Conservation (phyloP, 2,888 invertebrate species). For the Nasonia oneida region DNA sequence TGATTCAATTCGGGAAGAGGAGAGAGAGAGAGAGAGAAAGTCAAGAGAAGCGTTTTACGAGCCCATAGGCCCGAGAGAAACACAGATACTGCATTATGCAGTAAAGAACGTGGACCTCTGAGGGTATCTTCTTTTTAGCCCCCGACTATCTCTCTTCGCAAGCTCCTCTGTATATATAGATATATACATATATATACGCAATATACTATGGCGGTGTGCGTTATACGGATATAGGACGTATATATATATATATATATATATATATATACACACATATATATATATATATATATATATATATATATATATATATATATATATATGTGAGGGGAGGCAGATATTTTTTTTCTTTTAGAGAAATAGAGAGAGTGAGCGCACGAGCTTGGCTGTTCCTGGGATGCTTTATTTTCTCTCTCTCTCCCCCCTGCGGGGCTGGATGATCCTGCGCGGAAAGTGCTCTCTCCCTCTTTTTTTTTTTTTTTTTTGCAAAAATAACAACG, state of each 20-base stretch:
- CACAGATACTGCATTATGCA: not conserved
- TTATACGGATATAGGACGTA: not conserved
- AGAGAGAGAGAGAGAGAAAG: not conserved
- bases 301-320: no score
- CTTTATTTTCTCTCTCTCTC: constrained; percentile 6
- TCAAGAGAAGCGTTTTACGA: not conserved
- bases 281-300: no score
- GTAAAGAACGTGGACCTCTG: not conserved
- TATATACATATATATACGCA: not conserved
- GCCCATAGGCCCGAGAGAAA: not conserved
- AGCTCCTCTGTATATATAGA: not conserved
- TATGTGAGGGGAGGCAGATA: no score
- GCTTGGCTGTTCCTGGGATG: not conserved
- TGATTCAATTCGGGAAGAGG: not conserved
- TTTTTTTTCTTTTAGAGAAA: no score
- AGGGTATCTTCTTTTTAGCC: not conserved
- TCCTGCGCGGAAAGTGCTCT: not conserved
- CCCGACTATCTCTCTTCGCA: not conserved
- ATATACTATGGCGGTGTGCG: not conserved
- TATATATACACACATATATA: no score
- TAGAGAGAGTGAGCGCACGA: not conserved
- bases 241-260: not conserved
- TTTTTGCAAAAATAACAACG: constrained; percentile 3
- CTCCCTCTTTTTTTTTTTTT: not conserved
- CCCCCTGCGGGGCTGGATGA: not conserved